phyloP scores from a whole-genome alignment of 2,113 vertebrate species.

The Epinephelus moara region DNA sequence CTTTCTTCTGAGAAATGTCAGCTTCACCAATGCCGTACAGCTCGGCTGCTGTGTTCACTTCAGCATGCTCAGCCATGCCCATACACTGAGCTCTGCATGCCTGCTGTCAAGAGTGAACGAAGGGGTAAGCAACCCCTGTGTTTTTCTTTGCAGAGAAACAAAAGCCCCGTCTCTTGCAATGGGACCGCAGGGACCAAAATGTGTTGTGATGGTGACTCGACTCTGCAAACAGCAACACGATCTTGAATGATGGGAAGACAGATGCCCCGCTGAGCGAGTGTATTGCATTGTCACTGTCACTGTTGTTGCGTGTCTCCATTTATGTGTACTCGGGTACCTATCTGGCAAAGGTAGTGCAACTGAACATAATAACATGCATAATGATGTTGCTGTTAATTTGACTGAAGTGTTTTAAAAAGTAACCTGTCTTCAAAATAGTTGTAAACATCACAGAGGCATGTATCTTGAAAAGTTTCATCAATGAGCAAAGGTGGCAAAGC shows the following conservation, averaged over 20 bases:
- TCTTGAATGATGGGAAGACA: conserved; percentile 63
- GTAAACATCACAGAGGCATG: conserved; percentile 1
- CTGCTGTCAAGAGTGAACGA: conserved; percentile 45
- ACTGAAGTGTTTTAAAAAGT: neutral
- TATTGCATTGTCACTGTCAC: conserved; percentile 17
- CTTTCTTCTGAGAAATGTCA: conserved; percentile 27
- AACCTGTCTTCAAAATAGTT: neutral
- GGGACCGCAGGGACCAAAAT: conserved; percentile 46
- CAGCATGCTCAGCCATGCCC: conserved; percentile 25
- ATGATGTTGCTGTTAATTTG: conserved; percentile 5
- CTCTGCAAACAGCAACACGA: conserved; percentile 61
- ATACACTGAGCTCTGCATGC: conserved; percentile 40
- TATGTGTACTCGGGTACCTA: neutral
- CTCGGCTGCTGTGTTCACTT: conserved; percentile 31
- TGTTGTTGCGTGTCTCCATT: conserved; percentile 17
- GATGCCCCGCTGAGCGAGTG: conserved; percentile 56
- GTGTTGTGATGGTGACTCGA: conserved; percentile 47
- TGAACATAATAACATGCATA: conserved; percentile 4
- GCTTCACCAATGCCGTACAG: conserved; percentile 23
- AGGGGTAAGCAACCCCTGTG: conserved; percentile 48
- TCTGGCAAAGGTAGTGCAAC: neutral
- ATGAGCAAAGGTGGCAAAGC: conserved; percentile 6
- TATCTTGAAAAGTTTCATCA: neutral
- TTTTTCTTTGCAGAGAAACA: conserved; percentile 59
- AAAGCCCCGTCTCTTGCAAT: conserved; percentile 53